phyloP scores from a whole-genome alignment of 2,113 vertebrate genomes.

The Perognathus longimembris region DNA sequence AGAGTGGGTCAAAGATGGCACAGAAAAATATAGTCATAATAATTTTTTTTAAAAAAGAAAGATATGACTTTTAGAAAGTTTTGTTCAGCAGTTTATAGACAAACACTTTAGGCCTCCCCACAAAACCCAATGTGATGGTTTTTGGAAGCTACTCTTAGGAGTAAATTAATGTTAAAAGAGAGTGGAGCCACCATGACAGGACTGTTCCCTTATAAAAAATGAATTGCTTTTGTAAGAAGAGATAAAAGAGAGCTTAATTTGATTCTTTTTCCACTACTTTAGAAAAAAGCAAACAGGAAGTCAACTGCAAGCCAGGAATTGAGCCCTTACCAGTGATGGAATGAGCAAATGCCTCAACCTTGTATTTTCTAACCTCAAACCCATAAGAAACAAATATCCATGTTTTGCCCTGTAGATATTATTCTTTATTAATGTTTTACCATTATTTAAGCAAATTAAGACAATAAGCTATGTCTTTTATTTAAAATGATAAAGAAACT shows the following conservation, averaged over 20 bases:
- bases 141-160: not conserved
- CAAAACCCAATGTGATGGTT: not conserved
- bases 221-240: too few species aligned
- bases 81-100: not conserved
- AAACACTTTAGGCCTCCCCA: fast-evolving
- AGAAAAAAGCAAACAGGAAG: too few species aligned
- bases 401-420: not conserved
- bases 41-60: too few species aligned
- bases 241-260: not conserved
- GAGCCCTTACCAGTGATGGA: not conserved
- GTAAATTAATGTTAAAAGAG: not conserved
- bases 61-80: not conserved
- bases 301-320: not conserved
- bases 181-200: fast-evolving
- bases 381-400: not conserved
- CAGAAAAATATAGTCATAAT: too few species aligned
- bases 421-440: not conserved
- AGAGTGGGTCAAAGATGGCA: too few species aligned
- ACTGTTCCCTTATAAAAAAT: not conserved
- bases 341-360: not conserved
- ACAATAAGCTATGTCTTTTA: not conserved
- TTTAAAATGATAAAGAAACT: not conserved
- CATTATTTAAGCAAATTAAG: not conserved
- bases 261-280: not conserved
- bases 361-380: not conserved